Base-by-base conservation (phyloP, 2,113 vertebrate species). In the Etia nguti region DNA sequence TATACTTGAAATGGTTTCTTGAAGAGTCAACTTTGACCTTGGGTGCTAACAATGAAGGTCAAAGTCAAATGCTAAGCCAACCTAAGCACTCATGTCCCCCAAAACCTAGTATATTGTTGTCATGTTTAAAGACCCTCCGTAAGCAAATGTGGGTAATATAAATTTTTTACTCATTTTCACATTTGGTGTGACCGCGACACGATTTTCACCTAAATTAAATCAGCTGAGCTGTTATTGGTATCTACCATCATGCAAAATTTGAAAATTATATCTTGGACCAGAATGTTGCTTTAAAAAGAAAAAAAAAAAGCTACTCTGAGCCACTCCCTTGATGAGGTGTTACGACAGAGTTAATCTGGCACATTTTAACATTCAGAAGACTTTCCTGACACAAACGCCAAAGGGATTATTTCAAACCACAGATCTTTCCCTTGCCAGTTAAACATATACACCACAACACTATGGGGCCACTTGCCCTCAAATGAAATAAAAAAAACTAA, bases 391-490 rank as follows among this genome's bases (percentile, higher is more conserved):
- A 65, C 31, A n/a, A 65, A 12, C 60, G n/a, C 60, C 31, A 36
- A 36, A 65, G 18, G 1, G 18, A 65, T 36, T n/a, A 36, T 36
- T 65, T 65, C 31, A 65, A 65, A 65, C 31, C 0, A 0, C 18
- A 1, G 18, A 0, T 36, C 6, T 65, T 65, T 36, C 2, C 18
- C 59, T 36, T 62, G 29, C 36, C 20, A 20, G 59, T 62, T 62
- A 62, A 62, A 34, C 29, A 62, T 10, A 20, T 62, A 34, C 20
- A 62, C 29, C 31, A 36, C 10, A 36, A 36, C 60, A 65, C 18
- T 3, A 36, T 65, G 31, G 18, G 36, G 18, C 60, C 60, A n/a
- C 0, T 65, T 65, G 31, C 18, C 31, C 60, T 65, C 60, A 65
- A 12, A 0, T 36, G 10, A 65, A 65, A 65, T 36, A n/a, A 65